Base-by-base conservation (phyloP, 2,888 invertebrate species). In the Chrysolina americana region DNA sequence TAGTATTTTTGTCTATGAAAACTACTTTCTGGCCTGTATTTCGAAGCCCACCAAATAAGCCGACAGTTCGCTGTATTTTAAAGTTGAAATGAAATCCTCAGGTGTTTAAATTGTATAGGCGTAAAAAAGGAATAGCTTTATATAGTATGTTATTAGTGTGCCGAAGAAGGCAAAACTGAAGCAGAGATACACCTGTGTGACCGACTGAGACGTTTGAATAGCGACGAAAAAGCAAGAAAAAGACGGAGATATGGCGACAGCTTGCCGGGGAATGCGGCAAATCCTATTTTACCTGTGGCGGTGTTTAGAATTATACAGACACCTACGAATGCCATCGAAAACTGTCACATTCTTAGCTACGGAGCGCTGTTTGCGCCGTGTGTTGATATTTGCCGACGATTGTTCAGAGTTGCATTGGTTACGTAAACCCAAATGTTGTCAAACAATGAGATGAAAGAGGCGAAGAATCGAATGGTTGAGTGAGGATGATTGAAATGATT, bases 191-290 rank as follows among this genome's bases (percentile, higher is more conserved):
- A 75, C 75, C 75, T 75, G 75, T 75, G 75, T 73, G 70, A 73
- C 68, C 69, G 71, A 72, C 70, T 65, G 73, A 78, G 68, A 80
- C 73, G 56, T 59, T 63, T 59, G 47, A 47, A 36, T 36, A 66
- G 65, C 66, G 65, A 65, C 70, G 71, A 72, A 77, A 72, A 79
- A 66, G 82, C 73, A 73, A 76, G 81, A 86, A 70, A 79, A 79
- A 83, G 85, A 85, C 70, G 80, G 80, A 79, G 73, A 73, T 81
- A 82, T 86, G 88, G 87, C 87, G 88, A 87, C 88, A 85, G 82
- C 79, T 79, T 82, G 88, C 85, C 88, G 87, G 85, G 83, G 88
- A 88, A 88, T 88, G 88, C 87, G 84, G 85, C 85, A 86, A 87
- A 87, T 87, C 86, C 84, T 83, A 85, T 86, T 86, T 85, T 87